A percentile compares a stretch with the other conserved stretches of the same genome.
phyloP scores from a whole-genome alignment of 37 sponge, comb jelly and placozoan genomes.

The Mnemiopsis leidyi region DNA sequence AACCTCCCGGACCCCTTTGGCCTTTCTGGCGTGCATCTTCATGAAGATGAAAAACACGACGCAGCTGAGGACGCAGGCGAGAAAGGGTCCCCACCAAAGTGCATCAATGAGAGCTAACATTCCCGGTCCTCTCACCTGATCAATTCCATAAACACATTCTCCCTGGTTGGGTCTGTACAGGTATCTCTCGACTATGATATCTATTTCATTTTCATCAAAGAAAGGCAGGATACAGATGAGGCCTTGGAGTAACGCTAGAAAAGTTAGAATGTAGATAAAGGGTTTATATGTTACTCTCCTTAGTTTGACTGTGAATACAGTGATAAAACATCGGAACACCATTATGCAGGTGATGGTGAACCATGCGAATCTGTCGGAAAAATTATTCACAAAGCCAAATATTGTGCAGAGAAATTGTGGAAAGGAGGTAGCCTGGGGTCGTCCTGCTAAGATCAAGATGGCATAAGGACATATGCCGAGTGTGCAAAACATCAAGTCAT shows the following conservation, averaged over 20 bases:
- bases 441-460: neutral
- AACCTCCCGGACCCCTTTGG: neutral
- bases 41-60: neutral
- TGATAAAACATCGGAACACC: neutral
- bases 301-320: neutral
- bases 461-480: neutral
- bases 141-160: neutral
- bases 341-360: constrained; percentile 46
- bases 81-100: constrained; percentile 43
- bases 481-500: constrained; percentile 17
- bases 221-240: constrained; percentile 5
- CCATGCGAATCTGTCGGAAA: constrained; percentile 41
- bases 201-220: neutral
- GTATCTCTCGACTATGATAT: neutral
- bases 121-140: neutral
- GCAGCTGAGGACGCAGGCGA: constrained; percentile 14
- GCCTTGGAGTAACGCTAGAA: neutral
- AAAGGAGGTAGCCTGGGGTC: constrained; percentile 16
- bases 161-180: constrained; percentile 19
- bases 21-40: neutral
- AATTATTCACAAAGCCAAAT: constrained; percentile 31
- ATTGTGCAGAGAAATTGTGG: constrained; percentile 20
- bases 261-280: neutral
- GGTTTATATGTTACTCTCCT: neutral
- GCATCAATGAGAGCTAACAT: neutral